Evolutionary conservation across 2,888 invertebrate species (phyloP).

Genomic region (Cephus pygmeus): DNA sequence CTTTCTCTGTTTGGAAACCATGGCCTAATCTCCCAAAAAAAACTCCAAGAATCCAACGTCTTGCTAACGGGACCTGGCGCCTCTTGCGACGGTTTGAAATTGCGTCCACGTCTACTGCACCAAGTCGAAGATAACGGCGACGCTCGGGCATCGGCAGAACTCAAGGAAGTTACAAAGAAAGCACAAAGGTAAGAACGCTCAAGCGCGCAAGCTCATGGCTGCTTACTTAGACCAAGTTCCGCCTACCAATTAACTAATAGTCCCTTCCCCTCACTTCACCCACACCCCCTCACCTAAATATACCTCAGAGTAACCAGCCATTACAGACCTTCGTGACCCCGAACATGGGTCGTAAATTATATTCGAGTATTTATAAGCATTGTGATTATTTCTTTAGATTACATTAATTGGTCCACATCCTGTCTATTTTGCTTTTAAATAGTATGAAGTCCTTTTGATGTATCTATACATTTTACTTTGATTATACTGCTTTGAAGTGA

Average conservation of each 20-base stretch:
- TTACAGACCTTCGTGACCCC: neutral
- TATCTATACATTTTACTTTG: neutral
- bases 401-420: neutral
- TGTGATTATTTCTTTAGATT: neutral
- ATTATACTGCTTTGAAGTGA: too few relatives aligned
- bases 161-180: conserved; percentile 13
- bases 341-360: neutral
- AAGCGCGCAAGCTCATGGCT: conserved; percentile 37
- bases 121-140: neutral
- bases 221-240: neutral
- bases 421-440: neutral
- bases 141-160: neutral
- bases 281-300: neutral
- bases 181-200: conserved; percentile 24
- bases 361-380: neutral
- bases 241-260: neutral
- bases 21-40: neutral
- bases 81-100: too few relatives aligned
- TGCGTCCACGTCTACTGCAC: neutral
- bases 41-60: neutral
- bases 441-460: neutral
- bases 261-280: neutral
- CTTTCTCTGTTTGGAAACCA: neutral
- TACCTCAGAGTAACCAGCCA: neutral
- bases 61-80: too few relatives aligned